Evolutionary conservation across 2,113 vertebrate genomes (phyloP).

Genomic region (Lampris megalopsis): DNA sequence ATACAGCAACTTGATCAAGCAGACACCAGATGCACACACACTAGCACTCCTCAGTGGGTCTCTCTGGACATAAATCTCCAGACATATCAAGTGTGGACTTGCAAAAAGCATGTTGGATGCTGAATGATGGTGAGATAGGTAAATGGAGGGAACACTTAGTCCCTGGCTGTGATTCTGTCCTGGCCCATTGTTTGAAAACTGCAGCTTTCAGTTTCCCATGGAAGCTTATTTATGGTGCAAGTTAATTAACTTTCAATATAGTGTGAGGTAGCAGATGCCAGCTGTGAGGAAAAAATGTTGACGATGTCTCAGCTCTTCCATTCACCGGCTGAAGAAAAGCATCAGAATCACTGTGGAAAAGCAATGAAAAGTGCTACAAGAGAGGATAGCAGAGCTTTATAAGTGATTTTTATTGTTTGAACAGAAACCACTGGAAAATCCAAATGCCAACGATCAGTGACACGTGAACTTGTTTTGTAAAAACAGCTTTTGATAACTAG

Average conservation of each 20-base stretch:
- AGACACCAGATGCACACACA: not conserved
- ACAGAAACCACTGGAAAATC: slow-evolving; percentile 5
- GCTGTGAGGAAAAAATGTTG: not conserved
- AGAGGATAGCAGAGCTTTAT: not conserved
- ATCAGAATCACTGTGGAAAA: not conserved
- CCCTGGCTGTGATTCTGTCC: not conserved
- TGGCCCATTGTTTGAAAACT: not conserved
- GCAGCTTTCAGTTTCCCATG: slow-evolving; percentile 3
- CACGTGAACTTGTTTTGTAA: slow-evolving; percentile 31
- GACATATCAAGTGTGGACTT: not conserved
- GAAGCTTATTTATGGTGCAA: not conserved
- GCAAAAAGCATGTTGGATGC: not conserved
- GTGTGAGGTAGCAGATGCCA: slow-evolving; percentile 7
- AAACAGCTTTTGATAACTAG: slow-evolving; percentile 28
- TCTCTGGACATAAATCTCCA: not conserved
- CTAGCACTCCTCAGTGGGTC: not conserved
- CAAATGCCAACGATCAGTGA: slow-evolving; percentile 25
- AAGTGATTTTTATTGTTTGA: slow-evolving; percentile 31
- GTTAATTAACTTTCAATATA: slow-evolving; percentile 23
- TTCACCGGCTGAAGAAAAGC: too few species aligned
- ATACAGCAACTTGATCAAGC: not conserved
- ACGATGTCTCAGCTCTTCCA: not conserved
- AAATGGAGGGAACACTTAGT: not conserved
- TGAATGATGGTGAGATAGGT: not conserved
- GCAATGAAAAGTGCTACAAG: not conserved